Base-by-base conservation (phyloP, 2,888 invertebrate genomes). In the Tachina grossa region DNA sequence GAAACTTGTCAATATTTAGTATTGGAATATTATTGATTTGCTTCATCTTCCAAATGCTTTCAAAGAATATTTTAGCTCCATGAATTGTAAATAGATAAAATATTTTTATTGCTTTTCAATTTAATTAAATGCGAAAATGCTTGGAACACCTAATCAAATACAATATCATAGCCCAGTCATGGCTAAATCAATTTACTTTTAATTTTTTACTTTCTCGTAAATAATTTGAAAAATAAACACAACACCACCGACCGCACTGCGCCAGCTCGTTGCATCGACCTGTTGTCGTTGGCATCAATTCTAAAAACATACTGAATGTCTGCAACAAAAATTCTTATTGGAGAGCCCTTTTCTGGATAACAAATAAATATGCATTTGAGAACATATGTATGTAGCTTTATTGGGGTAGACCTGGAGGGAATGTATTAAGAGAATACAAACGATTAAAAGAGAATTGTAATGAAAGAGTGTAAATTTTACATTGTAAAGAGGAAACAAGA, bases 221-320 rank as follows among this genome's bases (percentile, higher is more conserved):
- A 49, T 1, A 31, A 57, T 8, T 39, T 39, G 13, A 9, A n/a
- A 59, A 45, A 31, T 16, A 66, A 74, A 53, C 10, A 69, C 31
- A 31, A 31, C 31, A 31, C 31, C n/a, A n/a, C n/a, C 31, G 2
- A 31, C 31, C 5, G 31, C 31, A 31, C 31, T 31, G 31, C 31
- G 4, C 16, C 16, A 13, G 41, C 39, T 9, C 2, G 10, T 1
- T 14, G 4, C 47, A 6, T 13, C 22, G 9, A 31, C 16, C 10
- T 39, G 9, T 31, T 0, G 57, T 19, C 41, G 43, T 49, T 55
- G 3, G 65, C 45, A 31, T 31, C 31, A 31, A 31, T 39, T 22
- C n/a, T 53, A n/a, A 69, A 76, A 55, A n/a, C 53, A 19, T 22
- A 83, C 77, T 83, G 53, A 77, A n/a, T 71, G n/a, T n/a, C 10